Percentiles rank a stretch among this genome's conserved stretches.
Evolutionary conservation across 2,113 vertebrate species (phyloP).

Genomic region (Ia io): DNA sequence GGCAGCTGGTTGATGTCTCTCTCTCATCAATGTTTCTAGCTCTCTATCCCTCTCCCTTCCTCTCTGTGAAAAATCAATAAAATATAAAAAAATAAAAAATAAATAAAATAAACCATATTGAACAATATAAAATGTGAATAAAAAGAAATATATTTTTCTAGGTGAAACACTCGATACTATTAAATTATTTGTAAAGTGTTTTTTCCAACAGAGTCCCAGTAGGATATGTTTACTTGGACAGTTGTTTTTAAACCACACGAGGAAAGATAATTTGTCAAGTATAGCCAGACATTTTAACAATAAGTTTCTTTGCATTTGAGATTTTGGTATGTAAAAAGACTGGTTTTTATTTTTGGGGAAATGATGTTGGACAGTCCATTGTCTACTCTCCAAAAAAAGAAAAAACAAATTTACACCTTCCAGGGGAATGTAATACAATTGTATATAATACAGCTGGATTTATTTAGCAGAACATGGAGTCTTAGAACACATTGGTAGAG

Average conservation of each 20-base stretch:
- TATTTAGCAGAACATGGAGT: not conserved
- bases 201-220: not conserved
- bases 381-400: not conserved
- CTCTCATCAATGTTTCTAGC: too few species aligned
- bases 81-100: too few species aligned
- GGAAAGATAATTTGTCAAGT: not conserved
- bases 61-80: too few species aligned
- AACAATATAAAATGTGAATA: not conserved
- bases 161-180: not conserved
- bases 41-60: too few species aligned
- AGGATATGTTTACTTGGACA: not conserved
- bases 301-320: not conserved
- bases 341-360: not conserved
- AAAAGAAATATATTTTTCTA: not conserved
- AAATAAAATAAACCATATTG: not conserved
- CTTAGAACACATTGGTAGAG: not conserved
- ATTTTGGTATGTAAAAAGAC: not conserved
- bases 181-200: conserved; percentile 28
- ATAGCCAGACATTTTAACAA: not conserved
- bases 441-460: not conserved
- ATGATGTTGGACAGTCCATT: not conserved
- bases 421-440: not conserved
- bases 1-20: too few species aligned
- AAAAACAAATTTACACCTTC: not conserved
- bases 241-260: not conserved